Evolutionary conservation across 2,888 invertebrate genomes (phyloP).

Genomic region (Cancer borealis): DNA sequence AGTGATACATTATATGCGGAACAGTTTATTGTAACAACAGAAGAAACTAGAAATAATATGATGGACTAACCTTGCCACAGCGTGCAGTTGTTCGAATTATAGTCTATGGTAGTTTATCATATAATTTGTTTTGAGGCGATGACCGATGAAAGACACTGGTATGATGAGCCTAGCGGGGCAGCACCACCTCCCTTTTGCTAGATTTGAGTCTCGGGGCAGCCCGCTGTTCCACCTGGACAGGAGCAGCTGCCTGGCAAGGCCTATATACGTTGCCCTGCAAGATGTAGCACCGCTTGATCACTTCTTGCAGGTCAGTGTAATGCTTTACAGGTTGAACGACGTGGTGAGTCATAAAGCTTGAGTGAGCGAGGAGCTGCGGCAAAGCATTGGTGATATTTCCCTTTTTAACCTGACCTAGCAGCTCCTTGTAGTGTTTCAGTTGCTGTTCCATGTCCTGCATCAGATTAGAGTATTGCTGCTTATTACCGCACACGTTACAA

Average conservation of each 20-base stretch:
- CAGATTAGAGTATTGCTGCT: constrained; percentile 63
- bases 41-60: too few species aligned
- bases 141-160: too few species aligned
- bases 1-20: too few species aligned
- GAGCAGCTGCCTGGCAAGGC: not conserved
- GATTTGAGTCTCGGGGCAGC: constrained; percentile 46
- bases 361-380: constrained; percentile 57
- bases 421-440: constrained; percentile 39
- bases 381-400: constrained; percentile 54
- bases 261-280: constrained; percentile 51
- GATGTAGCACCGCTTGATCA: constrained; percentile 64
- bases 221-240: constrained; percentile 14
- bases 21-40: too few species aligned
- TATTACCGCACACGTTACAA: constrained; percentile 71
- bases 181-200: constrained; percentile 47
- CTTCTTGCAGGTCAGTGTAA: constrained; percentile 71
- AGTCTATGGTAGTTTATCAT: too few species aligned
- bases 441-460: constrained; percentile 63
- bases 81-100: too few species aligned
- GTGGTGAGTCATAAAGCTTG: constrained; percentile 57
- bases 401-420: constrained; percentile 51
- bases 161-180: not conserved
- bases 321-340: constrained; percentile 69
- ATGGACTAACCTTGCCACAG: too few species aligned
- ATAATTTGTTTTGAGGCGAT: too few species aligned